A percentile compares a stretch with the other conserved stretches of the same genome.
phyloP scores from a whole-genome alignment of 30 jellyfish, hydroid and myxozoan species.

The Hydractinia echinata region DNA sequence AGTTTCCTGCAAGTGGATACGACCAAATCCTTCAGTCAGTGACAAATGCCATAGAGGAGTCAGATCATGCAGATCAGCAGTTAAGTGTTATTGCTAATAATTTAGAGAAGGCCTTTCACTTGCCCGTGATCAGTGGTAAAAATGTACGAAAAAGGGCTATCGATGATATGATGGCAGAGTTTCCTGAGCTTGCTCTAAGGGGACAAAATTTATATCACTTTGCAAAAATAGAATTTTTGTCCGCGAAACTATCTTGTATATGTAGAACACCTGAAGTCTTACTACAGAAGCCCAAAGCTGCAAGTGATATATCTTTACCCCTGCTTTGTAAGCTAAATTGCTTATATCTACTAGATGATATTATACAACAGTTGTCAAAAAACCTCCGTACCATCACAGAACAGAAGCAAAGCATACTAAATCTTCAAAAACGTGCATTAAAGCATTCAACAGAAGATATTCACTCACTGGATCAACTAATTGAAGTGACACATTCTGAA shows the following conservation, averaged over 20 bases:
- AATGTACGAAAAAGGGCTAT: constrained; percentile 3
- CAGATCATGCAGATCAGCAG: neutral
- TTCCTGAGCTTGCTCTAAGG: neutral
- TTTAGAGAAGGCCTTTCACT: constrained; percentile 13
- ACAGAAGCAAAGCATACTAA: too few relatives aligned
- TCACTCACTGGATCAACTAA: too few relatives aligned
- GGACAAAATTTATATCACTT: neutral
- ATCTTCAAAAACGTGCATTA: too few relatives aligned
- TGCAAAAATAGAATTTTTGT: neutral
- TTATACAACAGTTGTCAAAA: neutral
- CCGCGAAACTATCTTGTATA: neutral
- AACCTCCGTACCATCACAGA: too few relatives aligned
- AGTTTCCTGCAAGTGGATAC: constrained; percentile 10
- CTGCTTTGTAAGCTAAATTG: neutral
- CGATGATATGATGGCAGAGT: neutral
- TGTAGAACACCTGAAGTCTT: neutral
- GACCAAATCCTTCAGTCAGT: neutral
- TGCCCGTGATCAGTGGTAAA: constrained; percentile 11
- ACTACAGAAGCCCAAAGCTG: neutral
- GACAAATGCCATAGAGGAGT: constrained; percentile 9
- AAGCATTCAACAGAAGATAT: too few relatives aligned
- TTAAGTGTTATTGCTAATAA: neutral
- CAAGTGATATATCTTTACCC: neutral
- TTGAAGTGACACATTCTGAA: too few relatives aligned
- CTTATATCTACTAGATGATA: neutral